A percentile compares a stretch with the other conserved stretches of the same genome.
Evolutionary conservation across 2,113 vertebrate species (phyloP).

Genomic region (Columbina picui): DNA sequence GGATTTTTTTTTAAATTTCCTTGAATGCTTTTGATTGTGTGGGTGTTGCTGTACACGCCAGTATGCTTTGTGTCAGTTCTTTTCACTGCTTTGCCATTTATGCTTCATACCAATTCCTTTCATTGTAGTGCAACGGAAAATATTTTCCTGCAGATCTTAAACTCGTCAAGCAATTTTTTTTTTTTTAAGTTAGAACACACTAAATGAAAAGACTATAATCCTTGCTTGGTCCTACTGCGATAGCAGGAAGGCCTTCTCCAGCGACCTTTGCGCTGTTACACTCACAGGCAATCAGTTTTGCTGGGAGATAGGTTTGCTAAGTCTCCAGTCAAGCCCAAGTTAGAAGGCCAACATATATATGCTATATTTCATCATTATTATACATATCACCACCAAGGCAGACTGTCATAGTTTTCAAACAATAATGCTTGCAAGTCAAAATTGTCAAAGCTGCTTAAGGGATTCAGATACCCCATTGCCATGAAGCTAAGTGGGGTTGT

Average conservation of each 20-base stretch:
- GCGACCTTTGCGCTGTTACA: not conserved
- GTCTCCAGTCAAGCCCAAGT: constrained; percentile 2
- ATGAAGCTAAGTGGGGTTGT: not conserved
- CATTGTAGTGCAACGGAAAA: constrained; percentile 21
- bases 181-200: not conserved
- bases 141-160: constrained; percentile 48
- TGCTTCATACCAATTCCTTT: constrained; percentile 42
- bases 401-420: constrained; percentile 49
- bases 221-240: not conserved
- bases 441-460: constrained; percentile 21
- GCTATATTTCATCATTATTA: constrained; percentile 20
- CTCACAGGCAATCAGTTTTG: constrained; percentile 9
- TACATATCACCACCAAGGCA: constrained; percentile 24
- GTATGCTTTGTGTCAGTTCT: constrained; percentile 68
- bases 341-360: constrained; percentile 27
- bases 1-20: constrained; percentile 18
- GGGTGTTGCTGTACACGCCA: constrained; percentile 46
- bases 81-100: constrained; percentile 57
- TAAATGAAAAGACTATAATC: not conserved
- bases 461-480: not conserved
- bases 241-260: not conserved
- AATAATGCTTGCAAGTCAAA: not conserved
- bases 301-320: constrained; percentile 40
- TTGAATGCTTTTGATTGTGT: constrained; percentile 59
- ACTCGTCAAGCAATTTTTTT: not conserved